A percentile compares a stretch with the other conserved stretches of the same genome.
Evolutionary conservation across 2,113 vertebrate genomes (phyloP).

Genomic region (Zapornia atra): DNA sequence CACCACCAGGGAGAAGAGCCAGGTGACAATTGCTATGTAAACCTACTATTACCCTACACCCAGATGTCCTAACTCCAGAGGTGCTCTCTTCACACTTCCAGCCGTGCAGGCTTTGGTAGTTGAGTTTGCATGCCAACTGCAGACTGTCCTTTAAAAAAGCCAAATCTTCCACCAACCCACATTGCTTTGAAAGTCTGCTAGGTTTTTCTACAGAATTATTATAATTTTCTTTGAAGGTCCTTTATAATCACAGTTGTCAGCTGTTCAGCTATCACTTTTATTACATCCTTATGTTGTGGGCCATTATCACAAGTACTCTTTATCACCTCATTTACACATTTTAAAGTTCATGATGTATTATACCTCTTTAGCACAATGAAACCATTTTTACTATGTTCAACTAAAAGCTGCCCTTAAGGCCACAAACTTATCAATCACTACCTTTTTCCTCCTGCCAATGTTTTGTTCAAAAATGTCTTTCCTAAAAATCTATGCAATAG

Average conservation of each 20-base stretch:
- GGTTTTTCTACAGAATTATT: not conserved
- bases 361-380: not conserved
- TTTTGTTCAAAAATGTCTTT: not conserved
- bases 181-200: not conserved
- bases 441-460: rapidly evolving
- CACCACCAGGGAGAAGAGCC: not conserved
- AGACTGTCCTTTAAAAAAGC: not conserved
- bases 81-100: not conserved
- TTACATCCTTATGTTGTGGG: not conserved
- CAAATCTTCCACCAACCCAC: not conserved
- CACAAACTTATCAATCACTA: not conserved
- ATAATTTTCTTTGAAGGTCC: not conserved
- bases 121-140: not conserved
- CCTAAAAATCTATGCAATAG: not conserved
- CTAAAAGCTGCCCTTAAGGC: not conserved
- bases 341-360: not conserved
- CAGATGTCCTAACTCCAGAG: not conserved
- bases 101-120: not conserved
- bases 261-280: not conserved
- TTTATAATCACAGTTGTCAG: not conserved
- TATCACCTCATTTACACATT: not conserved
- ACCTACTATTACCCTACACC: too few relatives aligned
- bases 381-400: not conserved
- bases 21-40: rapidly evolving
- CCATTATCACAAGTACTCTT: not conserved